Conservation (phyloP, 2,113 vertebrate genomes). For the Oreochromis aureus region DNA sequence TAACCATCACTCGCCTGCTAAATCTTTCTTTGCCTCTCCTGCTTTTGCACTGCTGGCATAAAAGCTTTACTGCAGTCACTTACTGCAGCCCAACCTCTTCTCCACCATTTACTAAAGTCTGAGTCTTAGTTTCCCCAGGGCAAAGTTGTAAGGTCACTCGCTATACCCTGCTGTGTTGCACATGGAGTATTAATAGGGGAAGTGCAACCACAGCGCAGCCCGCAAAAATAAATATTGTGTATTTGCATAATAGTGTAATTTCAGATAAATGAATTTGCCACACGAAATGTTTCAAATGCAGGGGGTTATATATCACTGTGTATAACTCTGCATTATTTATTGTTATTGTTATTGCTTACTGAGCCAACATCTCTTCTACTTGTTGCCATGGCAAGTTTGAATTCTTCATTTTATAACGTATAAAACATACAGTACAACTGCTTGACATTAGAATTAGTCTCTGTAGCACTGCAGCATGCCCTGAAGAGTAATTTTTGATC, state of each 20-base stretch:
- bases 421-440: background rate
- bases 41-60: background rate
- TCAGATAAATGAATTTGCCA: background rate
- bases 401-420: background rate
- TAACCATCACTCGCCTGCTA: background rate
- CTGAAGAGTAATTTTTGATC: background rate
- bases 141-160: background rate
- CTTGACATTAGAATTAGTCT: background rate
- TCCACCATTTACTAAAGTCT: background rate
- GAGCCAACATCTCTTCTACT: background rate
- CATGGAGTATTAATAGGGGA: background rate
- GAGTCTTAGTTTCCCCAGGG: background rate
- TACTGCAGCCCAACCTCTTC: background rate
- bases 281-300: background rate
- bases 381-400: constrained; percentile 31
- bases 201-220: background rate
- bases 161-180: background rate
- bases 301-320: background rate
- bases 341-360: background rate
- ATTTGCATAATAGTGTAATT: background rate
- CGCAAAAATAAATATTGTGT: background rate
- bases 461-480: background rate
- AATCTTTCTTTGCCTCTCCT: background rate
- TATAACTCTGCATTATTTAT: background rate
- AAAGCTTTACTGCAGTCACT: background rate